Percentiles rank a stretch among this genome's conserved stretches.
phyloP scores from a whole-genome alignment of 2,797 vertebrate species.

The Cheirogaleus major region DNA sequence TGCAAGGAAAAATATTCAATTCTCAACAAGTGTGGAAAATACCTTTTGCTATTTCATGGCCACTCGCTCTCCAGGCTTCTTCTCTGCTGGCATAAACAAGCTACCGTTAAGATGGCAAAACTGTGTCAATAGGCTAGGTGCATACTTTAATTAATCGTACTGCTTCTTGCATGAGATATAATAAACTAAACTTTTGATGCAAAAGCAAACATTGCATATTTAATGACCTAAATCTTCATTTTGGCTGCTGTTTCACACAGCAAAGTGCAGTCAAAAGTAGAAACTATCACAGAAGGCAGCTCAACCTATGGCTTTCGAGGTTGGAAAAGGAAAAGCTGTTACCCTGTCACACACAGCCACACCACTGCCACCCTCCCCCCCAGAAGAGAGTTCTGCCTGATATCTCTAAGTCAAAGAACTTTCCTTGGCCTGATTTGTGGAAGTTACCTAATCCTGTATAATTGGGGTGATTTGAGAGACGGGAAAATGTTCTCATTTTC shows the following conservation, averaged over 20 bases:
- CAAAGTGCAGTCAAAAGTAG: neutral
- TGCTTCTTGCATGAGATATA: no score
- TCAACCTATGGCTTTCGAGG: neutral
- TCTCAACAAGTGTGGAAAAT: no score
- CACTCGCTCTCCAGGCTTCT: no score
- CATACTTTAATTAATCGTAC: no score
- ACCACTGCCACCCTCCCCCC: neutral
- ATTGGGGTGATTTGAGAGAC: constrained; percentile 62
- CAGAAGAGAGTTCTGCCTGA: neutral
- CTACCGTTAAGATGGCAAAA: no score
- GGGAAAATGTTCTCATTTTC: constrained; percentile 68
- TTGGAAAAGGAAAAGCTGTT: neutral
- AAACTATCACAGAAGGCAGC: neutral
- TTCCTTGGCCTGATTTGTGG: constrained; percentile 53
- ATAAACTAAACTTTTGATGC: no score
- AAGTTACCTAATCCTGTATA: constrained; percentile 67
- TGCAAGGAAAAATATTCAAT: no score
- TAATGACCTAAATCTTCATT: neutral
- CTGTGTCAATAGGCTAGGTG: no score
- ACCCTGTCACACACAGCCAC: neutral
- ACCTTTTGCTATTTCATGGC: no score
- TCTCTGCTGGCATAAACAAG: no score
- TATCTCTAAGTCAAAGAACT: constrained; percentile 35
- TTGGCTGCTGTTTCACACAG: neutral
- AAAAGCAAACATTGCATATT: no score